Evolutionary conservation across 2,888 invertebrate genomes (phyloP).

Genomic region (Diabrotica balteata): DNA sequence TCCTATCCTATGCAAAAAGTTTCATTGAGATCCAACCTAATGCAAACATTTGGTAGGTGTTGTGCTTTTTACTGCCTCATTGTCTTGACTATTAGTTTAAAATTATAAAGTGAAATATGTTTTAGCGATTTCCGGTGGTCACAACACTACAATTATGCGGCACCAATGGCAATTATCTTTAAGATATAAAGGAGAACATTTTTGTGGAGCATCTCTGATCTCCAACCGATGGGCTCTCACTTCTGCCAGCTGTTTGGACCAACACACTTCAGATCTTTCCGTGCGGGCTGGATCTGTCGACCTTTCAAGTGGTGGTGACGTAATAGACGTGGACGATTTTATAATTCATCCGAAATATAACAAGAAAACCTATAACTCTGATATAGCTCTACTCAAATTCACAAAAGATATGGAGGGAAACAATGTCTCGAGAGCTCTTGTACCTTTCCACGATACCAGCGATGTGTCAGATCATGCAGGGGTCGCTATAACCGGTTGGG

Average conservation of each 20-base stretch:
- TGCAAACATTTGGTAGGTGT: no score
- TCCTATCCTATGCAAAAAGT: no score
- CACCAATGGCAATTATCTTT: conserved; percentile 16
- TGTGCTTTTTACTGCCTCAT: no score
- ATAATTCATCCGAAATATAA: conserved; percentile 9
- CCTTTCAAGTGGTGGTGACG: neutral
- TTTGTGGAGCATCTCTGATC: conserved; percentile 22
- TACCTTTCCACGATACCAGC: neutral
- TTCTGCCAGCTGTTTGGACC: conserved; percentile 18
- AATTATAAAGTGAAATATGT: neutral
- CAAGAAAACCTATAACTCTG: conserved; percentile 8
- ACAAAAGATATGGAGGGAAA: neutral
- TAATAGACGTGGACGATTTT: conserved; percentile 2
- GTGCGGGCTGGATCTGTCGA: conserved; percentile 15
- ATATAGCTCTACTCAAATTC: conserved; percentile 6
- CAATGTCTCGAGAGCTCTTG: neutral
- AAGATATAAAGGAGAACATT: conserved; percentile 5
- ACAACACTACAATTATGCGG: conserved; percentile 1
- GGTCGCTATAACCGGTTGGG: conserved; percentile 17
- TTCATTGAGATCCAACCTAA: no score
- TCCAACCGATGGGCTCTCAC: conserved; percentile 16
- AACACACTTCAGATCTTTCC: neutral
- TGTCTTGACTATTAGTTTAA: no score
- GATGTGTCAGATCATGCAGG: neutral
- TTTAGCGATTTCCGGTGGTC: conserved; percentile 19